Percentiles rank a stretch among this genome's conserved stretches.
Conservation (phyloP, 2,113 vertebrate genomes). For the Pterocles gutturalis region DNA sequence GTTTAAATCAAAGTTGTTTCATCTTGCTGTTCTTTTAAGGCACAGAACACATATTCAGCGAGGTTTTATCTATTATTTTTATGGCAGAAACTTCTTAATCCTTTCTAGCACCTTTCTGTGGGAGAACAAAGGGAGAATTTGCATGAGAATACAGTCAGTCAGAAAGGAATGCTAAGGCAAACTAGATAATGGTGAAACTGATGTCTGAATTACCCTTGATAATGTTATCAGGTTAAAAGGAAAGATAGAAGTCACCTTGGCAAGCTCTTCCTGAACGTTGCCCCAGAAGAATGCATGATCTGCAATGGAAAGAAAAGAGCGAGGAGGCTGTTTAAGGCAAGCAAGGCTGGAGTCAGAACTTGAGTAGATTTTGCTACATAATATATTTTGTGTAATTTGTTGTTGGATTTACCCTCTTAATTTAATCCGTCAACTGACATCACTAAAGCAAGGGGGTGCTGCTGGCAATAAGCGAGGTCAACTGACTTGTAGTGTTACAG, state of each 20-base stretch:
- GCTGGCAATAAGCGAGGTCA: neutral
- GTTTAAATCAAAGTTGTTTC: neutral
- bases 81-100: slow-evolving; percentile 1
- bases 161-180: slow-evolving; percentile 21
- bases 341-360: neutral
- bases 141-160: neutral
- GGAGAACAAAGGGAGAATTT: neutral
- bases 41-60: neutral
- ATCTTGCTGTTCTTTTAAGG: neutral
- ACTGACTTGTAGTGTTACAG: rapidly evolving
- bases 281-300: neutral
- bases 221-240: neutral
- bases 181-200: neutral
- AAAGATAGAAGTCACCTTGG: neutral
- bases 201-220: neutral
- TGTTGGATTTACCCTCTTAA: neutral
- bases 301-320: neutral
- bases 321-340: neutral
- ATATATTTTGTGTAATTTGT: neutral
- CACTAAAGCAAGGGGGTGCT: neutral
- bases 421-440: neutral
- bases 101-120: neutral
- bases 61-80: neutral
- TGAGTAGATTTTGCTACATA: neutral
- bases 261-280: neutral